phyloP scores from a whole-genome alignment of 2,888 invertebrate species.

The Amaurobius ferox region DNA sequence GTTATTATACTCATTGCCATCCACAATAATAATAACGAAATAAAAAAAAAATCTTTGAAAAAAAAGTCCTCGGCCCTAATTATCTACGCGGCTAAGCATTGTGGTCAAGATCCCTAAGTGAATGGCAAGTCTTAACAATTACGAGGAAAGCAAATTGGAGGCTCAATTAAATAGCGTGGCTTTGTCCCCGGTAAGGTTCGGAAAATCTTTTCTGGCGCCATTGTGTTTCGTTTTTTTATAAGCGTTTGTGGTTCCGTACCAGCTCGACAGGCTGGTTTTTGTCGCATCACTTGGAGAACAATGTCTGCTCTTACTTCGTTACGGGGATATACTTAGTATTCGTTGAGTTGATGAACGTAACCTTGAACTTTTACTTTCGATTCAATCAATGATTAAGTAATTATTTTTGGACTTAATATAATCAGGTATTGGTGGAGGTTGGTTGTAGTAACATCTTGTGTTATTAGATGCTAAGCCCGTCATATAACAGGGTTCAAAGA shows the following conservation, averaged over 20 bases:
- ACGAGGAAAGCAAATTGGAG: conserved; percentile 37
- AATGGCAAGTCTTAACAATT: conserved; percentile 33
- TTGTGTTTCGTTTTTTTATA: neutral
- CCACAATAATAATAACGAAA: neutral
- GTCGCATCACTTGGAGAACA: neutral
- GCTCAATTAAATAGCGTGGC: conserved; percentile 43
- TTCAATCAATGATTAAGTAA: neutral
- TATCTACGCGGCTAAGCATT: conserved; percentile 42
- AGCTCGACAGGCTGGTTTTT: neutral
- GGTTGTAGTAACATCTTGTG: too few species aligned
- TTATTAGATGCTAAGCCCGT: too few species aligned
- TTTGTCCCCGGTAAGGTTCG: conserved; percentile 12
- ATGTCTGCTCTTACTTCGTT: conserved; percentile 1
- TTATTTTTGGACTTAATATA: neutral
- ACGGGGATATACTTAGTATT: neutral
- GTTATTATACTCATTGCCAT: neutral
- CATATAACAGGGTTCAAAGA: too few species aligned
- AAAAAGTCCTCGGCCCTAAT: conserved; percentile 19
- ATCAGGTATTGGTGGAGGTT: too few species aligned
- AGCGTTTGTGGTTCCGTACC: neutral
- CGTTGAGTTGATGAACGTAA: neutral
- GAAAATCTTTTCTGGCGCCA: neutral
- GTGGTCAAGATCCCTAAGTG: conserved; percentile 30
- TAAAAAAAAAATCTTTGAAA: neutral
- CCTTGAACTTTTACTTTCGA: neutral